Evolutionary conservation across 1,140 invertebrate species (phyloP).

Genomic region (Pseudobourletiella spinata): DNA sequence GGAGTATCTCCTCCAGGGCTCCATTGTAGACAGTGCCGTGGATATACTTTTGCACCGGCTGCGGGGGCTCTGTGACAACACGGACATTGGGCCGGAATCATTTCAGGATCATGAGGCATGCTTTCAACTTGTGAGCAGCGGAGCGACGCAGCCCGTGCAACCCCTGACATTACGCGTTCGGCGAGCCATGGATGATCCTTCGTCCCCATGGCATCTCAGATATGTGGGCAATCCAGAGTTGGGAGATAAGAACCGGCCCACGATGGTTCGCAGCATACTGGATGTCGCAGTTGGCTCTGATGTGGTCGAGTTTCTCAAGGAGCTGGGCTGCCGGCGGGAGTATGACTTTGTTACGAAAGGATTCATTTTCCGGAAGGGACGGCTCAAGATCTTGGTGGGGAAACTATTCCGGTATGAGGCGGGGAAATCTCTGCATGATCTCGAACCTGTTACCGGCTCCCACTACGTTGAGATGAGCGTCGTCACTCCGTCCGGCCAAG

Average conservation of each 20-base stretch:
- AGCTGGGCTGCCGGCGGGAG: constrained; percentile 80
- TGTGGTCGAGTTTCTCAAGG: constrained; percentile 81
- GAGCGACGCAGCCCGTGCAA: constrained; percentile 36
- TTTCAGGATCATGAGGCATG: constrained; percentile 52
- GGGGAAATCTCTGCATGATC: constrained; percentile 53
- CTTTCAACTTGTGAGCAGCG: constrained; percentile 15
- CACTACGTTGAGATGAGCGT: constrained; percentile 91
- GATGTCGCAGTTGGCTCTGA: constrained; percentile 84
- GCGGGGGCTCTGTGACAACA: constrained; percentile 86
- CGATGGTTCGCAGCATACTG: constrained; percentile 79
- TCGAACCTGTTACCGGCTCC: constrained; percentile 81
- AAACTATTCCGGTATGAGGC: constrained; percentile 71
- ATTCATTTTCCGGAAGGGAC: constrained; percentile 90
- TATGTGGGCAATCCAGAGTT: constrained; percentile 26
- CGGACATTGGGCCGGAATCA: constrained; percentile 76
- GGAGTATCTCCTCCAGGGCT: constrained; percentile 83
- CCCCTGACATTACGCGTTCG: constrained; percentile 63
- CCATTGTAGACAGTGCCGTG: constrained; percentile 80
- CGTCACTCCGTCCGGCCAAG: constrained; percentile 84
- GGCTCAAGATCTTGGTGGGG: constrained; percentile 93
- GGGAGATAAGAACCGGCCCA: constrained; percentile 76
- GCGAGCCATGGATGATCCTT: constrained; percentile 62
- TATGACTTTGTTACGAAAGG: constrained; percentile 91
- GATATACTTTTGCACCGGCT: constrained; percentile 85
- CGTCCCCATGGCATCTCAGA: constrained; percentile 64